A percentile compares a stretch with the other conserved stretches of the same genome.
These are phyloP conservation scores for Chalcis sispes DNA, from an alignment of 2,888 invertebrate genomes.

Conservation along the genomic window DNA sequence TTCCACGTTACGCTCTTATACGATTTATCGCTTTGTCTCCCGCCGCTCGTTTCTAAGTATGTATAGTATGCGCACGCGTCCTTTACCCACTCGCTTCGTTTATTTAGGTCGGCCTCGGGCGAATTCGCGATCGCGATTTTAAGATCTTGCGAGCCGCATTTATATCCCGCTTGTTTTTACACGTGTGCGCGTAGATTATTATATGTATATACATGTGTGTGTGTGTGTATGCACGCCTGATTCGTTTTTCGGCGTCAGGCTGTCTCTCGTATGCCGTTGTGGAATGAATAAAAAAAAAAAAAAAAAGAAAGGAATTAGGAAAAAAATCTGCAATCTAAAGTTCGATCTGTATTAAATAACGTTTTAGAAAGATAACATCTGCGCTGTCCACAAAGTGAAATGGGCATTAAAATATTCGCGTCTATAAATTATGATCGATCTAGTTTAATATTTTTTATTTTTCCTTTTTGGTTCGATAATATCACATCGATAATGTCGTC, in stretches of 20 bases:
- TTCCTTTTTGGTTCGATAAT: no score
- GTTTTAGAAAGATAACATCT: no score
- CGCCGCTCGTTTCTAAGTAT: conserved; percentile 7
- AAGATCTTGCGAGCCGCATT: not conserved
- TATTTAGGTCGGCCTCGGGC: conserved; percentile 46
- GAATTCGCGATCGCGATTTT: conserved; percentile 15
- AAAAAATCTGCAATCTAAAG: conserved; percentile 12
- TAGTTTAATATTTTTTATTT: no score
- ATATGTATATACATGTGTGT: not conserved
- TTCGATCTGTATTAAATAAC: conserved; percentile 11
- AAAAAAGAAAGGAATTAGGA: not conserved
- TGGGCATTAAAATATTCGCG: not conserved
- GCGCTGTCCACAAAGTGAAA: not conserved
- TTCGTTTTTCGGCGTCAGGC: conserved; percentile 41
- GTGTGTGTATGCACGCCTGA: not conserved
- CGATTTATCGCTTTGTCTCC: conserved; percentile 36
- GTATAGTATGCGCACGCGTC: no score
- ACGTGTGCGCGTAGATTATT: not conserved
- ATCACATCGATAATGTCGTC: no score
- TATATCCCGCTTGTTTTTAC: no score
- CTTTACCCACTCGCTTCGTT: no score
- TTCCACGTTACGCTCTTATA: not conserved
- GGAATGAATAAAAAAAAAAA: no score
- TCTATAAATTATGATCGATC: not conserved
- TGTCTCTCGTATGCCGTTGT: conserved; percentile 32